Percentiles rank a stretch among this genome's conserved stretches.
Conservation (phyloP, 2,888 invertebrate genomes). For the Drosophila testacea region DNA sequence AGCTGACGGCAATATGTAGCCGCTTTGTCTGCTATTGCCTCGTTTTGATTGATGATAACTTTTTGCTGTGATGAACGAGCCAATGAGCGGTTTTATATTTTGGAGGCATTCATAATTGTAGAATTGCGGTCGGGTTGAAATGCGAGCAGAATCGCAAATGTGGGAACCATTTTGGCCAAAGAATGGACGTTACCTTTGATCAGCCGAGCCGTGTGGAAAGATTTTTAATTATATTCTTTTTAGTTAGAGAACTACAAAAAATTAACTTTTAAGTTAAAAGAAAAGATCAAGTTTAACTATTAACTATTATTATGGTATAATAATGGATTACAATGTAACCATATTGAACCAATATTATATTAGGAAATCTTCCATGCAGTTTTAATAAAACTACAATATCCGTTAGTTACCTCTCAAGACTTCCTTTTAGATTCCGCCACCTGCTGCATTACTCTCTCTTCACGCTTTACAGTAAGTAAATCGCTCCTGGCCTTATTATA, state of each 20-base stretch:
- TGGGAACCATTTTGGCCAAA: conserved; percentile 41
- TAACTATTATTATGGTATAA: too few relatives aligned
- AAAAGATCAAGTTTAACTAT: too few relatives aligned
- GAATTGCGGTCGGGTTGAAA: conserved; percentile 55
- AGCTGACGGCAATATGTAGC: conserved; percentile 56
- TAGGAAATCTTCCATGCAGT: too few relatives aligned
- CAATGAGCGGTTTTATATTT: conserved; percentile 26
- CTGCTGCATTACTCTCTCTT: conserved; percentile 17
- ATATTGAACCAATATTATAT: too few relatives aligned
- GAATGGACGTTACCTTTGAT: conserved; percentile 4
- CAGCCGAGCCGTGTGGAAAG: not conserved
- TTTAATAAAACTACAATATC: too few relatives aligned
- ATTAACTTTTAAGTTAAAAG: not conserved
- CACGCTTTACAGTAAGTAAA: not conserved
- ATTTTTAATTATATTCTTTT: not conserved
- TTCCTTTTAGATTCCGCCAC: conserved; percentile 19
- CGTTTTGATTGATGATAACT: conserved; percentile 67
- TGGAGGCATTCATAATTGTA: conserved; percentile 52
- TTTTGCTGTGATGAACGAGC: conserved; percentile 47
- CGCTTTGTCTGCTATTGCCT: conserved; percentile 56
- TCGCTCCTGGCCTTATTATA: conserved; percentile 18
- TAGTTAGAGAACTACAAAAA: not conserved
- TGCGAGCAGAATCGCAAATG: conserved; percentile 32
- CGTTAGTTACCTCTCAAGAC: not conserved
- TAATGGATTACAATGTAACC: too few relatives aligned